Base-by-base conservation (phyloP, 2,113 vertebrate genomes). In the Plecturocebus donacophilus region DNA sequence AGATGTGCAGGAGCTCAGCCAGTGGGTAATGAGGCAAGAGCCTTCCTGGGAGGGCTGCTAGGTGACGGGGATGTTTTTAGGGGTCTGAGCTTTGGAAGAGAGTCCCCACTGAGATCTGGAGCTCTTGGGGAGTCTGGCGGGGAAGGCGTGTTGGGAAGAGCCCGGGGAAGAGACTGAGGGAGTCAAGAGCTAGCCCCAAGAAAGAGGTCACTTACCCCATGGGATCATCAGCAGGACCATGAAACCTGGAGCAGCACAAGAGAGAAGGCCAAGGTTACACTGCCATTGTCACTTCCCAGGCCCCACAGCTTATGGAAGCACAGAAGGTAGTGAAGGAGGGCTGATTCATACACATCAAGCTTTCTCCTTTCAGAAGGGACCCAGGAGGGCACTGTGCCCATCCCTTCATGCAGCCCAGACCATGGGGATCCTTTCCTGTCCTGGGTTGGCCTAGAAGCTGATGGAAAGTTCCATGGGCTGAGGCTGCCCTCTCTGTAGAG, bases 191-290 rank as follows among this genome's bases (percentile, higher is more conserved):
- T 66, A 21, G 20, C 27, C 73, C 84, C 11, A 25, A 45, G 32
- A 30, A 32, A 71, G 30, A 25, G 5, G 4, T 2, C 49, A 96
- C 97, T 97, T 94, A 98, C 97, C 94, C 49, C 77, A 90, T 0
- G 92, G 97, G 95, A 64, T 38, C 79, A 87, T 35, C 96, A 98
- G 75, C 73, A 97, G 93, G 76, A 90, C 38, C 32, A 56, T 64
- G 87, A 98, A 52, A 96, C 96, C 97, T 98, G 56, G 40, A 79
- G 16, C 1, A 64, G 93, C 87, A 89, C 8, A 30, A 75, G 85
- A 92, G 52, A 95, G 86, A 95, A 42, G 38, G 61, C 14, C 12
- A 12, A 70, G 32, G 32, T 96, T 79, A 77, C 0, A 2, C 3
- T 0, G 1, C 49, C 38, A 2, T 52, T 32, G 38, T 80, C 40